Percentiles rank a stretch among this genome's conserved stretches.
These are phyloP conservation scores for Chaenodraco wilsoni DNA, from an alignment of 2,797 vertebrate species.

Conservation along the genomic window DNA sequence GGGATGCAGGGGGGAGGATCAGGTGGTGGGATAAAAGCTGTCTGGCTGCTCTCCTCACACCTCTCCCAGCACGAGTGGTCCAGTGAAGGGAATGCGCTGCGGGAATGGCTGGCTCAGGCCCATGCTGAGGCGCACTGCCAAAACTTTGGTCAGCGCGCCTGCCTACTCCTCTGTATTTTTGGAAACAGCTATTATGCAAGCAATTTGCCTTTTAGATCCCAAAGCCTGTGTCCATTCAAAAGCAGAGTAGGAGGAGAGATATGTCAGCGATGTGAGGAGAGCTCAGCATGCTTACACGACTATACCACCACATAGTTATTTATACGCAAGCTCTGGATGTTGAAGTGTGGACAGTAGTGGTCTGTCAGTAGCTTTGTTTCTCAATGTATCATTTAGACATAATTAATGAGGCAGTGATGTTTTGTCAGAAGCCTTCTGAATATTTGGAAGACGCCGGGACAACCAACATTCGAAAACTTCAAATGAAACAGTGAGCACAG, in stretches of 20 bases:
- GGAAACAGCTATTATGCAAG: slow-evolving; percentile 82
- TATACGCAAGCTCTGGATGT: slow-evolving; percentile 41
- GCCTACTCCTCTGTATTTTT: slow-evolving; percentile 79
- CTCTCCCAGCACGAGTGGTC: slow-evolving; percentile 63
- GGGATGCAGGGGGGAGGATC: slow-evolving; percentile 44
- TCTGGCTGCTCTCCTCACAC: slow-evolving; percentile 71
- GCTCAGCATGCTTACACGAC: slow-evolving; percentile 36
- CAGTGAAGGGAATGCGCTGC: slow-evolving; percentile 59
- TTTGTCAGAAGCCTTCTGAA: slow-evolving; percentile 44
- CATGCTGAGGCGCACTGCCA: slow-evolving; percentile 66
- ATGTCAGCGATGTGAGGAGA: slow-evolving; percentile 48
- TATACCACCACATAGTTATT: slow-evolving; percentile 31
- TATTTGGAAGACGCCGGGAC: slow-evolving; percentile 62
- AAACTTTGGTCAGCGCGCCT: slow-evolving; percentile 74
- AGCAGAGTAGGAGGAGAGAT: slow-evolving; percentile 56
- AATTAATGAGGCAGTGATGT: slow-evolving; percentile 45
- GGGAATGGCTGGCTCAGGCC: slow-evolving; percentile 69
- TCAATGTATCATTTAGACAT: slow-evolving; percentile 38
- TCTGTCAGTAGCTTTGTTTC: slow-evolving; percentile 40
- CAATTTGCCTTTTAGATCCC: slow-evolving; percentile 79
- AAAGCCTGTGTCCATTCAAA: slow-evolving; percentile 55
- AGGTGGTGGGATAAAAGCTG: slow-evolving; percentile 68
- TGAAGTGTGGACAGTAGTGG: slow-evolving; percentile 45
- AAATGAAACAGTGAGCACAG: slow-evolving; percentile 66
- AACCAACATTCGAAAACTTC: slow-evolving; percentile 48